Evolutionary conservation across 2,113 vertebrate genomes (phyloP), one percentile per base, ranked within the genome.

Genomic region (Prionailurus viverrinus): DNA sequence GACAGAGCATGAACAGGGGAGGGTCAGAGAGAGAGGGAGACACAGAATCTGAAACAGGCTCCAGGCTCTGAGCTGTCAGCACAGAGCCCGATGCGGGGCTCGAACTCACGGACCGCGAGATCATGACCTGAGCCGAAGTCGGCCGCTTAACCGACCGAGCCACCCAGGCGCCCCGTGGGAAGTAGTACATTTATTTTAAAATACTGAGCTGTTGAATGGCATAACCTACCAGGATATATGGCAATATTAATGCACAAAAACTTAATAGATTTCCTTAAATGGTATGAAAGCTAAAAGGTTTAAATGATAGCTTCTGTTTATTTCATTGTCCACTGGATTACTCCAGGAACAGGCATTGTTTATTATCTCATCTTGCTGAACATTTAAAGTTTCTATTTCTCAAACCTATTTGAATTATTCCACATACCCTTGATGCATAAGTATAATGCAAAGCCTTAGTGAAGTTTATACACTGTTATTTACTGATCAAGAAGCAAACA

Each of bases 171-270:
- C 8, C 45, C 45, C 7, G 7, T 51, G 21, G 48, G 41, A 97
- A 89, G 27, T 31, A 2, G 10, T 36, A 21, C 5, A 80, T 85
- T 97, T 91, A 95, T 93, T 93, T 91, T 41, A 68, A 93, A 94
- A 91, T 48, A 65, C n/a, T 25, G 23, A 74, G 11, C 63, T 83
- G 7, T 11, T 91, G 48, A 87, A 83, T 84, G 31, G 1, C 53
- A 63, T 16, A 66, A 16, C 9, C 23, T 45, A 55, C 10, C 29
- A 7, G 7, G 19, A 87, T 53, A 55, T 66, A 91, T 74, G 48
- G 39, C 33, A 90, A 66, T n/a, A 79, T 68, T 69, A 39, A 73
- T n/a, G 33, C 31, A 94, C 45, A 85, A 51, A 74, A 89, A 11
- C 2, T 33, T 74, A 81, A 48, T 71, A 78, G 19, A 55, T 53